These are phyloP conservation scores for Ictalurus furcatus DNA, from an alignment of 2,113 vertebrate genomes.

Conservation along the genomic window DNA sequence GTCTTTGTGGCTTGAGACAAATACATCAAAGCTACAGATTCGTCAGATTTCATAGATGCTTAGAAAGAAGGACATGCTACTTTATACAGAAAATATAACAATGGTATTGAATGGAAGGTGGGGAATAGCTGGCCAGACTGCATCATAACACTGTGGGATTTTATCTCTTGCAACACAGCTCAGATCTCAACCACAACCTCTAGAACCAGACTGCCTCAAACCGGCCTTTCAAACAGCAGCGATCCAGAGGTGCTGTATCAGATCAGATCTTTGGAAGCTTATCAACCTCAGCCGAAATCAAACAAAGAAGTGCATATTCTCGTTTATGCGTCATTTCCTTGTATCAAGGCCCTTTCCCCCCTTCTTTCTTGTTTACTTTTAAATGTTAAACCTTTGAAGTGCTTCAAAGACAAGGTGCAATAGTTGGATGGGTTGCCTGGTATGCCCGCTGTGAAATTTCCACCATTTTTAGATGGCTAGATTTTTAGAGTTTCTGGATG, in stretches of 20 bases:
- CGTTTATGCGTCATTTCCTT: slow-evolving; percentile 48
- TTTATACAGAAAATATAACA: slow-evolving; percentile 54
- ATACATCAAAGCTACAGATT: slow-evolving; percentile 49
- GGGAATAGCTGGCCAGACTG: slow-evolving; percentile 59
- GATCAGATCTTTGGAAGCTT: slow-evolving; percentile 54
- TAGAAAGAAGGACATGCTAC: slow-evolving; percentile 60
- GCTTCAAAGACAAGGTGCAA: slow-evolving; percentile 44
- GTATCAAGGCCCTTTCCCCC: slow-evolving; percentile 33
- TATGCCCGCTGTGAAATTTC: not conserved
- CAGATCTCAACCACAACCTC: slow-evolving; percentile 51
- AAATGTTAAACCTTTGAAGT: slow-evolving; percentile 44
- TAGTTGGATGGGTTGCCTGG: slow-evolving; percentile 21
- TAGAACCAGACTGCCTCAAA: slow-evolving; percentile 20
- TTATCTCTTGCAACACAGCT: slow-evolving; percentile 66
- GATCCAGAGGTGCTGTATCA: slow-evolving; percentile 54
- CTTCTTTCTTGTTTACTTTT: slow-evolving; percentile 47
- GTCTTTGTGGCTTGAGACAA: slow-evolving; percentile 48
- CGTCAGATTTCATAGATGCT: slow-evolving; percentile 47
- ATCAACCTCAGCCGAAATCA: slow-evolving; percentile 54
- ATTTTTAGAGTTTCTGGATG: not conserved
- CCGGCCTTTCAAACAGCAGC: slow-evolving; percentile 50
- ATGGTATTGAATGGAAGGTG: slow-evolving; percentile 58
- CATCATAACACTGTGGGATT: slow-evolving; percentile 63
- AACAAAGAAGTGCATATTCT: slow-evolving; percentile 60
- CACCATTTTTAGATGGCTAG: not conserved